Evolutionary conservation across 1,140 invertebrate species (phyloP), one percentile per base, ranked within the genome.

Genomic region (Sinella curviseta): DNA sequence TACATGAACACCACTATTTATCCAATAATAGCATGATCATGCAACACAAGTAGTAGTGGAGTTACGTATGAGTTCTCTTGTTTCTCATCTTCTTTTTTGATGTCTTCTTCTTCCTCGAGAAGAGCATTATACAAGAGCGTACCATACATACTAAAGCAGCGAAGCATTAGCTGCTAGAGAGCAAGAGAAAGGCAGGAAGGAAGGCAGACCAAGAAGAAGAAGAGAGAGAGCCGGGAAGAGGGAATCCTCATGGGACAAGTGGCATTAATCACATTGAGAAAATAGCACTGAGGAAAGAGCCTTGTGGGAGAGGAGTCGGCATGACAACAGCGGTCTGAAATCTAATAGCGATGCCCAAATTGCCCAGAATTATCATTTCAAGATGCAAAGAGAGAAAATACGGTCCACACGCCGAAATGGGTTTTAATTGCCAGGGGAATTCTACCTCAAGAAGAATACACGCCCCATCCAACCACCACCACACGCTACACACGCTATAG

Each of bases 221-320:
- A 16, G 54, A 77, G 30, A 60, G 75, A 30, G 28, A 70, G 60
- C 26, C 26, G 39, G 76, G 60, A 73, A 33, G 67, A 54, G 36
- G 26, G 33, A 39, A 24, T 35, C 79, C 81, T 78, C 82, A 54
- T n/a, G 82, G 73, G 82, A 83, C 78, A 77, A 80, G 80, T 80
- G 76, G 82, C 82, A 83, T 83, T 83, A 83, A 83, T 83, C 82
- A 83, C 82, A 83, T 83, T 83, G 82, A 81, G 80, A 83, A 83
- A 83, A 83, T 83, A 83, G 78, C 79, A 78, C 78, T 78, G 79
- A 82, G 81, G 78, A 82, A 82, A 82, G 78, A 82, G 76, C 74
- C 81, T 82, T 82, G 79, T 80, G 81, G 81, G 81, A 82, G 67
- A 39, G 74, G 35, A 78, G 77, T 80, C 77, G 77, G 78, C 78